A percentile compares a stretch with the other conserved stretches of the same genome.
These are phyloP conservation scores for Cylindroiulus punctatus DNA, from an alignment of 2,888 invertebrate genomes.

Conservation along the genomic window DNA sequence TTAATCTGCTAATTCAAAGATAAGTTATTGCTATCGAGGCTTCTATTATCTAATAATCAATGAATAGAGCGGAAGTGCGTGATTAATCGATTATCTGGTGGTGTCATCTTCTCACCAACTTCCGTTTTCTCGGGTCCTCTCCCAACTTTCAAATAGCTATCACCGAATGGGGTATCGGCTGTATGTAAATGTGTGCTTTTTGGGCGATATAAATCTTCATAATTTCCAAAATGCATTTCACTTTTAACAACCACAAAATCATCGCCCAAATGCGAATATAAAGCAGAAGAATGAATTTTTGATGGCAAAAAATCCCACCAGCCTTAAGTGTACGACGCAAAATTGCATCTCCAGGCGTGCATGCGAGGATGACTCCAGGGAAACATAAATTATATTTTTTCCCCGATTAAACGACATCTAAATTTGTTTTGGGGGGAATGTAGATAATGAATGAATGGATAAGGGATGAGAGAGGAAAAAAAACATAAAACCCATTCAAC, in stretches of 20 bases:
- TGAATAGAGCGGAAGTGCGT: constrained; percentile 29
- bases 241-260: constrained; percentile 38
- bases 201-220: constrained; percentile 6
- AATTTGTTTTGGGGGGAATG: constrained; percentile 33
- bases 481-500: not conserved
- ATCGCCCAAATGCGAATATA: constrained; percentile 27
- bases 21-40: not conserved
- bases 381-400: constrained; percentile 34
- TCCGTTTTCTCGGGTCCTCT: constrained; percentile 8
- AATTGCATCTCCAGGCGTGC: not conserved
- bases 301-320: not conserved
- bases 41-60: constrained; percentile 34
- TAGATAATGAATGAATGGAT: constrained; percentile 28
- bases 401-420: constrained; percentile 10
- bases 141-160: not conserved
- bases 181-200: not conserved
- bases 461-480: not conserved
- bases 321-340: constrained; percentile 2
- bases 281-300: constrained; percentile 38
- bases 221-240: constrained; percentile 26
- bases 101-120: constrained; percentile 36
- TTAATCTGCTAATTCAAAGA: not conserved
- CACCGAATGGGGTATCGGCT: not conserved
- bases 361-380: constrained; percentile 29
- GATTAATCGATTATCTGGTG: constrained; percentile 29